These are phyloP conservation scores for Solen grandis DNA, from an alignment of 1,140 invertebrate genomes.

Conservation along the genomic window DNA sequence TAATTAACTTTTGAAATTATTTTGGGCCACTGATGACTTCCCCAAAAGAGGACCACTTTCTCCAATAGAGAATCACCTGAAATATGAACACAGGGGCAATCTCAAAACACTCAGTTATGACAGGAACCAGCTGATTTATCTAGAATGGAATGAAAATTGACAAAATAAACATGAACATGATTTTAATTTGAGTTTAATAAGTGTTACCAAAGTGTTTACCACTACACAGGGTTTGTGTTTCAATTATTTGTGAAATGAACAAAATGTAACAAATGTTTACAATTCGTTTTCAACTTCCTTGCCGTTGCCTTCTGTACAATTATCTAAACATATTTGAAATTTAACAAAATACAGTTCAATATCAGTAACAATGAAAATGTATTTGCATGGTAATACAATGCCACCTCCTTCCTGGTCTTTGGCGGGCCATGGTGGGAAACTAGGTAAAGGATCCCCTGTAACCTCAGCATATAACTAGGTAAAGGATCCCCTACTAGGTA, in stretches of 20 bases:
- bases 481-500: no score
- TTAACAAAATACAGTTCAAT: neutral
- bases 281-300: no score
- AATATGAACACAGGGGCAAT: neutral
- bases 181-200: neutral
- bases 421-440: no score
- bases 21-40: neutral
- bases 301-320: no score
- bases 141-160: neutral
- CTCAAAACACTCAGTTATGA: neutral
- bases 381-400: neutral
- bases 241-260: neutral
- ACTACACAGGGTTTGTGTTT: no score
- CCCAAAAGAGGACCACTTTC: neutral
- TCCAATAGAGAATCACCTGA: neutral
- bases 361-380: neutral
- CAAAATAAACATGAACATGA: neutral
- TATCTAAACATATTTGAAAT: neutral
- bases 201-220: no score
- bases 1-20: neutral
- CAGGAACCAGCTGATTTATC: neutral
- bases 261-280: no score
- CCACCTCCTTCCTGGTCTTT: no score
- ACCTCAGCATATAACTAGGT: no score
- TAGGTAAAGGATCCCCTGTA: no score